Base-by-base conservation (phyloP, 2,888 invertebrate genomes). In the Amphiduros pacificus region DNA sequence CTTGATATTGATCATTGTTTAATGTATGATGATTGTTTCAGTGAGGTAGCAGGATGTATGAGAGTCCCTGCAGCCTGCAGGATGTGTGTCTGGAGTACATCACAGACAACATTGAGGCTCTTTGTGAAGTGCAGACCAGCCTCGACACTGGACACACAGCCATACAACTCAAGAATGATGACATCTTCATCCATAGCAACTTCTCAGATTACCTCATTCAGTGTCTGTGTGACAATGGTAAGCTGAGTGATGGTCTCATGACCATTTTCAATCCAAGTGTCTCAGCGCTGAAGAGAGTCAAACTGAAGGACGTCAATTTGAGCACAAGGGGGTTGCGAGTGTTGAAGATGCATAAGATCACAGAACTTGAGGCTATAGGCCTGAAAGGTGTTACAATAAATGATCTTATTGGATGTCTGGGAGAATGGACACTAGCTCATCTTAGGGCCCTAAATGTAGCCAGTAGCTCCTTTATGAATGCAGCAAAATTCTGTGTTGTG, bases 391-490 rank as follows among this genome's bases (percentile, higher is more conserved):
- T 86, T 11, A 84, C 87, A 48, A 85, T 87, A 59, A 87, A 87
- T 76, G 87, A 88, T 73, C 82, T 88, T 63, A 87, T 89, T 70
- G 87, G 87, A 63, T 89, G 88, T 77, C 82, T 89, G 61, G 87
- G 87, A 59, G 87, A 88, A 69, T 89, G 89, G 88, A 87, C 88
- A 36, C 75, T 87, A 62, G 84, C 86, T 65, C 87, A 89, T 79
- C 80, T 90, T 60, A 82, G 85, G 50, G 84, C 85, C 49, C 82
- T 88, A 54, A 88, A 88, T 76, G 87, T 89, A 52, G 85, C 88
- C 51, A 85, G 85, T 72, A 87, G 88, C 74, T 86, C 87, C 55
- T 89, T 88, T 76, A 84, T 86, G 65, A 87, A 87, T 77, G 85
- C 84, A 72, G 85, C 86, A 66, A 86, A 86, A 73, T 85, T 85